A percentile compares a stretch with the other conserved stretches of the same genome.
phyloP scores from a whole-genome alignment of 2,797 vertebrate species.

The Alauda arvensis region DNA sequence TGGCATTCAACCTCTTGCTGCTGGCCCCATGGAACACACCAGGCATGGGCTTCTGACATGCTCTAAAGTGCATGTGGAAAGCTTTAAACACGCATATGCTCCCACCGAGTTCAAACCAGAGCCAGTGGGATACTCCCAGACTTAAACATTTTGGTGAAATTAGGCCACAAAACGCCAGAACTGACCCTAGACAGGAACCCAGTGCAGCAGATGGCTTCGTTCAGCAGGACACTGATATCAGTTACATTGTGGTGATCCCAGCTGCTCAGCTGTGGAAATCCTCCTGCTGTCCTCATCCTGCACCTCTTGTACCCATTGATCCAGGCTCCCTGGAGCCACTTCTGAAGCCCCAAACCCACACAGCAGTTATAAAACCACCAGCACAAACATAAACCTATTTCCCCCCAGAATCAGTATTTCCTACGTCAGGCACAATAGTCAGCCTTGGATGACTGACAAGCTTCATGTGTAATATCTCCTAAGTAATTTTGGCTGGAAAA shows the following conservation, averaged over 20 bases:
- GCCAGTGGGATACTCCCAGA: background rate
- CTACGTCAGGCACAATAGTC: background rate
- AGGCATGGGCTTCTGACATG: background rate
- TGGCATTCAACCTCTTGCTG: background rate
- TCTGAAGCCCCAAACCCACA: background rate
- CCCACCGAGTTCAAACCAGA: background rate
- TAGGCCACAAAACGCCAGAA: background rate
- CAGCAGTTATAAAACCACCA: conserved; percentile 5
- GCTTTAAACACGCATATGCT: background rate
- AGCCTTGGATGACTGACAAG: background rate
- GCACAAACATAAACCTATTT: background rate
- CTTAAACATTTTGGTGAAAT: background rate
- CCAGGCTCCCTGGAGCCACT: background rate
- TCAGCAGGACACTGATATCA: conserved; percentile 2
- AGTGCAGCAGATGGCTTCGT: conserved; percentile 7
- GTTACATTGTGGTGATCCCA: background rate
- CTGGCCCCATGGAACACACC: background rate
- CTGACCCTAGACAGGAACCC: background rate
- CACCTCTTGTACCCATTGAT: background rate
- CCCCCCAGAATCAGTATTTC: background rate
- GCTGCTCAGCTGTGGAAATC: background rate
- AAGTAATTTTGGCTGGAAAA: background rate
- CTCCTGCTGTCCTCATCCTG: background rate
- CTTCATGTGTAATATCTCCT: background rate
- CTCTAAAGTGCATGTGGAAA: background rate